These are phyloP conservation scores for Nipponia nippon DNA, from an alignment of 2,113 vertebrate species.

Conservation along the genomic window DNA sequence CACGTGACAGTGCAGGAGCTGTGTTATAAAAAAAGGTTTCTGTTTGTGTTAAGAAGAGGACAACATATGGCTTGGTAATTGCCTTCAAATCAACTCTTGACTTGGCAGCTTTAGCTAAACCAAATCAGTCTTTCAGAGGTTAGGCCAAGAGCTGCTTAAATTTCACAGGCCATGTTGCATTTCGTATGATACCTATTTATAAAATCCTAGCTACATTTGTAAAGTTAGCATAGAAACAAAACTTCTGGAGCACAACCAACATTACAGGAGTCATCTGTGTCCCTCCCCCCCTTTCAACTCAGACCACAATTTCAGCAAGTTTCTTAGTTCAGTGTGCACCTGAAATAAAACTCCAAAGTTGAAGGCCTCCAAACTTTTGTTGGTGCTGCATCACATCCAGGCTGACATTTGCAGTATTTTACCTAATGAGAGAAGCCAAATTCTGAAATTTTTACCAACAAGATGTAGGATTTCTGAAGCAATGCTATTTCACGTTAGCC, in stretches of 20 bases:
- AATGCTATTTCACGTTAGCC: not conserved
- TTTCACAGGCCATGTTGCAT: constrained; percentile 31
- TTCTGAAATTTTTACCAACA: not conserved
- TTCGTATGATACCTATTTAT: constrained; percentile 35
- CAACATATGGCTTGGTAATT: constrained; percentile 29
- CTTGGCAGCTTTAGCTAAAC: constrained; percentile 43
- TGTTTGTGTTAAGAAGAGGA: not conserved
- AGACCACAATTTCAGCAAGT: not conserved
- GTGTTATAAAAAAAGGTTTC: not conserved
- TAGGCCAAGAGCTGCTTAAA: constrained; percentile 21
- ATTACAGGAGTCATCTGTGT: not conserved
- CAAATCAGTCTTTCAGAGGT: constrained; percentile 8
- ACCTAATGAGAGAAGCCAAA: not conserved
- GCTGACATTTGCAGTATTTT: not conserved
- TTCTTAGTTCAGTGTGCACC: not conserved
- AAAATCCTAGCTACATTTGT: constrained; percentile 4
- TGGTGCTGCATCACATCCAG: not conserved
- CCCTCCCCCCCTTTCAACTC: not conserved
- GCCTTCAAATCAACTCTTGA: constrained; percentile 22
- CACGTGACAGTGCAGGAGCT: not conserved
- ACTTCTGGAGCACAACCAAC: constrained; percentile 16
- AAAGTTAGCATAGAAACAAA: constrained; percentile 35
- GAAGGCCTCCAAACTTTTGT: not conserved
- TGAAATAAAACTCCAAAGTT: not conserved
- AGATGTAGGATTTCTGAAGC: not conserved